Base-by-base conservation (phyloP, 2,888 invertebrate species). In the Oligia latruncula region DNA sequence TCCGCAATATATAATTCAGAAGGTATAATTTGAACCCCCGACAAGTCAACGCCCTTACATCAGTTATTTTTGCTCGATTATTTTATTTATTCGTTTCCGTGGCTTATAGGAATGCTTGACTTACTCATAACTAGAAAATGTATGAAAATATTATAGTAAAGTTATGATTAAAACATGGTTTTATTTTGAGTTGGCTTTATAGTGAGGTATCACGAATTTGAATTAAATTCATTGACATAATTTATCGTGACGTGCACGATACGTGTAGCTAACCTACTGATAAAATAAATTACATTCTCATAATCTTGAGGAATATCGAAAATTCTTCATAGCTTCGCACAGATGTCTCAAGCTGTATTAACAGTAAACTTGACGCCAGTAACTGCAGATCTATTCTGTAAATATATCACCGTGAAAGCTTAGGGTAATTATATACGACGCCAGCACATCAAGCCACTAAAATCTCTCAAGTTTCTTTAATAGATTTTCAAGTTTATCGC, bases 1-100 rank as follows among this genome's bases (percentile, higher is more conserved):
- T 49, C 23, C 49, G n/a, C 70, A 49, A 81, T 83, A 65, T 62
- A 85, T 81, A 72, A 85, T 83, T 83, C 83, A 83, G 62, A 58
- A 73, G 86, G 64, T 58, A 43, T 71, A 15, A 72, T 46, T 67
- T 64, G 66, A 73, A 62, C 71, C 23, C 62, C 9, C 23, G 17
- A 64, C 74, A 43, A 73, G 70, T 76, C 70, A 73, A 74, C 29
- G 76, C 43, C 49, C 73, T 58, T 15, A 0, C 35, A 52, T 74
- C 17, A 43, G 58, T 43, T 40, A 74, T 85, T 85, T 80, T 43
- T 60, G 17, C 8, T 8, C 23, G 4, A 49, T 55, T 66, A 40
- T 64, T 71, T 74, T 64, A 15, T 73, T 78, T 65, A 62, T 43
- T 58, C 15, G 52, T 13, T 62, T 46, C 8, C 11, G 2, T n/a